phyloP scores from a whole-genome alignment of 2,797 vertebrate species.

The Phataginus tricuspis region DNA sequence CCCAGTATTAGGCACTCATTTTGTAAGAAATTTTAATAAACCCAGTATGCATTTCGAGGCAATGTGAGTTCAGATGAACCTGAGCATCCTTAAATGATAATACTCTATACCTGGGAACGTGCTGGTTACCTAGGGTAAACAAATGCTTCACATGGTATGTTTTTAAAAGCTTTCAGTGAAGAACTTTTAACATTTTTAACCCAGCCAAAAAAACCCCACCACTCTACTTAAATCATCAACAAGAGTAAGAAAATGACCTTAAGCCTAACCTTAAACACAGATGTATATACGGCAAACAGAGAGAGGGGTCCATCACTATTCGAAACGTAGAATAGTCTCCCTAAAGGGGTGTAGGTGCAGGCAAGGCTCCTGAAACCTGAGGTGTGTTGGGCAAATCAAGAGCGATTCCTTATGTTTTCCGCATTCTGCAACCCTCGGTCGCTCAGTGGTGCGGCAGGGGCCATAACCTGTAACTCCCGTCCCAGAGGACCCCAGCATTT shows the following conservation, averaged over 20 bases:
- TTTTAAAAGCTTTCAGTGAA: neutral
- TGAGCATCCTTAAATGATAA: neutral
- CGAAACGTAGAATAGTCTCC: neutral
- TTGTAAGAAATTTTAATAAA: conserved; percentile 33
- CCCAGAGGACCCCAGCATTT: neutral
- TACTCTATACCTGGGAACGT: neutral
- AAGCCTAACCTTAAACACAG: conserved; percentile 32
- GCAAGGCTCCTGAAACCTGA: neutral
- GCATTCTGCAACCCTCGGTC: conserved; percentile 46
- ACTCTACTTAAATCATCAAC: neutral
- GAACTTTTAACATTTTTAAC: conserved; percentile 2
- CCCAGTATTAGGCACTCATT: neutral
- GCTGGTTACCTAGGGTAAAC: neutral
- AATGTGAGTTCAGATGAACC: neutral
- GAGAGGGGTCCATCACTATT: neutral
- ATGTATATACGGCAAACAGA: neutral
- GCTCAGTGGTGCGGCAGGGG: neutral
- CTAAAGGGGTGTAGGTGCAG: too few relatives aligned
- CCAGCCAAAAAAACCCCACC: neutral
- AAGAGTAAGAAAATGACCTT: conserved; percentile 42
- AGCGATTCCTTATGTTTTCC: neutral
- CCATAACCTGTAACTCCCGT: neutral
- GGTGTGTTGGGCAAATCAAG: neutral
- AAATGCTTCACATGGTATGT: neutral
- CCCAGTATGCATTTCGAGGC: neutral